Base-by-base conservation (phyloP, 2,113 vertebrate genomes). In the Entelurus aequoreus region DNA sequence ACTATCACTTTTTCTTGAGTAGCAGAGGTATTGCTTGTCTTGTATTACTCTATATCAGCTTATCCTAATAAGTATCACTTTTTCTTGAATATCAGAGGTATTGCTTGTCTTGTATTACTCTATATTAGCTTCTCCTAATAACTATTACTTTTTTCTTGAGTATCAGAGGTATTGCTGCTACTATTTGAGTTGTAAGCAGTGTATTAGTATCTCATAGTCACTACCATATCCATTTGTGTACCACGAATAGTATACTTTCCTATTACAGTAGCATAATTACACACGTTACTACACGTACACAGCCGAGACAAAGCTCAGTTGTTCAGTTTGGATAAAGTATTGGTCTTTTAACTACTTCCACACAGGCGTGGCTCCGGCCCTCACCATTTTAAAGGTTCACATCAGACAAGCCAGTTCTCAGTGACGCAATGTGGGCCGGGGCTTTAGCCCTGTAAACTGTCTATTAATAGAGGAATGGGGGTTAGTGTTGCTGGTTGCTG, bases 351-450 rank as follows among this genome's bases (percentile, higher is more conserved):
- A 8, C 13, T 16, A 51, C 57, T 68, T 68, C 56, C 55, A 68
- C 61, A 62, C 68, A 58, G 66, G 56, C 66, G 48, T 8, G 42
- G 53, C 46, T 65, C 62, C 66, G 69, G 16, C 70, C 62, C 53
- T 35, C 37, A 19, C 40, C 72, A 77, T 75, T 72, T 15, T 46
- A 58, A 46, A 46, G 65, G 53, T 69, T 75, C 65, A 70, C 58
- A 38, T 68, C 57, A 68, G 54, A 73, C 66, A 72, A 66, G 66
- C 71, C 63, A 71, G 59, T 62, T 40, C 47, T 9, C 73, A 51
- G 74, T 85, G 74, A 85, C 73, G 74, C 78, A 83, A 83, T 56
- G 75, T 83, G 16, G 77, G 76, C 82, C 65, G 49, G 15, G 48
- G 65, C 79, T 77, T 65, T 56, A 51, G 60, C 54, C 37, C 62